Conservation (phyloP, 2,888 invertebrate species). For the Unio delphinus region DNA sequence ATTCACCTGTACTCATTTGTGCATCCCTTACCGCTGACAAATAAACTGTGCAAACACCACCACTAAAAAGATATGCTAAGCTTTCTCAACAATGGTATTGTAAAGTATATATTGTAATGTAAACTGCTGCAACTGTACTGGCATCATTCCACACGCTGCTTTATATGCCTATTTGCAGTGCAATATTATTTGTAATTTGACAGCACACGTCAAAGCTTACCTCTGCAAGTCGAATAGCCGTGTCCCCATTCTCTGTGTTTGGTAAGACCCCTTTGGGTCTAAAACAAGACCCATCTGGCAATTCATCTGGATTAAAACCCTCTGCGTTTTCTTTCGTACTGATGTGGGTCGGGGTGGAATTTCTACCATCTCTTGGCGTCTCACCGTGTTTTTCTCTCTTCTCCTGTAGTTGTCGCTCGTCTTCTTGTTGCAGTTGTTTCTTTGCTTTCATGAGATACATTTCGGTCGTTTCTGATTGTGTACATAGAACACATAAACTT, state of each 20-base stretch:
- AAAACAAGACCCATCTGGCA: conserved; percentile 59
- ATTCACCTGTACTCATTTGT: too few species aligned
- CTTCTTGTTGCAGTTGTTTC: conserved; percentile 33
- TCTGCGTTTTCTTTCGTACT: conserved; percentile 8
- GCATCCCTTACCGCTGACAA: too few species aligned
- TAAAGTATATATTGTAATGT: too few species aligned
- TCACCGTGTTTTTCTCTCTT: conserved; percentile 21
- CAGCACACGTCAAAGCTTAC: conserved; percentile 21
- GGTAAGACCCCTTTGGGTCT: conserved; percentile 45
- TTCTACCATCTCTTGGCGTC: too few species aligned
- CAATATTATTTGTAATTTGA: too few species aligned
- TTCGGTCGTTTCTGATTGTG: conserved; percentile 2
- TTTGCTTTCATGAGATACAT: conserved; percentile 44
- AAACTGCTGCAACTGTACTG: too few species aligned
- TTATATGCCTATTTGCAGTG: too few species aligned
- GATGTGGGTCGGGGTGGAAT: too few species aligned
- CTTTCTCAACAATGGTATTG: too few species aligned
- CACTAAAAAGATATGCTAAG: background rate
- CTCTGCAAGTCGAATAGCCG: conserved; percentile 52
- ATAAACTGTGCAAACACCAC: too few species aligned
- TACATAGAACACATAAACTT: too few species aligned
- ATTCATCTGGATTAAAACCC: conserved; percentile 45
- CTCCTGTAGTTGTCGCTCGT: conserved; percentile 29
- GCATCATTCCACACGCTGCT: too few species aligned
- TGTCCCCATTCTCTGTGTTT: conserved; percentile 33